Evolutionary conservation across 2,797 vertebrate species (phyloP), one percentile per base, ranked within the genome.

Genomic region (Rachycentron canadum): DNA sequence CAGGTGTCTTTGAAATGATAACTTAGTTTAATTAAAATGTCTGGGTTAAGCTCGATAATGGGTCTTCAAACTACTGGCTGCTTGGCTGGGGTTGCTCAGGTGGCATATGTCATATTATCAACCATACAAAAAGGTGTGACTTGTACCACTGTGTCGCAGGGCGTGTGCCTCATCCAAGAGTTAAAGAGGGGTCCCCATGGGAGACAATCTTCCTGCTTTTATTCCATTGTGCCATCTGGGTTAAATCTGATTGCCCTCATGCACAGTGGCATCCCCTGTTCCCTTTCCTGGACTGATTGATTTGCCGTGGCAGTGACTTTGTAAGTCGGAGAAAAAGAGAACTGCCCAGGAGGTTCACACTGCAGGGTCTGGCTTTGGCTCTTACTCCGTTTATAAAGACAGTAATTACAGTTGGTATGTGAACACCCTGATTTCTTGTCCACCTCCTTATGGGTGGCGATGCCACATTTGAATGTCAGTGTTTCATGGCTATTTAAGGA

Each of bases 241-340:
- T 83, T 83, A 68, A 68, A 82, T 80, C 77, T 88, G 85, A 88
- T 88, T 84, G 81, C 78, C 75, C 83, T 81, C 81, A 75, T 74
- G 87, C 86, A 78, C 79, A 80, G 85, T 81, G 84, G 80, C 73
- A 50, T 81, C 72, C 75, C 41, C 19, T 75, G 79, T 81, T 89
- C 62, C 58, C 74, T 72, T 71, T 74, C 76, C 69, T 76, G 64
- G 78, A 72, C 80, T 77, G 86, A 91, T 81, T 89, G 88, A 90
- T 91, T 91, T 36, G 43, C 85, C 2, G 23, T 74, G 76, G 65
- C 84, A 86, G 72, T 45, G 73, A 65, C 78, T 83, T 82, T 86
- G 73, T 73, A 64, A 76, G 45, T 36, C 23, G 49, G 47, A 3
- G 21, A 13, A n/a, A 40, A 62, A 70, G 14, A 63, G 14, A 55